These are phyloP conservation scores for Smutsia gigantea DNA, from an alignment of 2,797 vertebrate species.

Conservation along the genomic window DNA sequence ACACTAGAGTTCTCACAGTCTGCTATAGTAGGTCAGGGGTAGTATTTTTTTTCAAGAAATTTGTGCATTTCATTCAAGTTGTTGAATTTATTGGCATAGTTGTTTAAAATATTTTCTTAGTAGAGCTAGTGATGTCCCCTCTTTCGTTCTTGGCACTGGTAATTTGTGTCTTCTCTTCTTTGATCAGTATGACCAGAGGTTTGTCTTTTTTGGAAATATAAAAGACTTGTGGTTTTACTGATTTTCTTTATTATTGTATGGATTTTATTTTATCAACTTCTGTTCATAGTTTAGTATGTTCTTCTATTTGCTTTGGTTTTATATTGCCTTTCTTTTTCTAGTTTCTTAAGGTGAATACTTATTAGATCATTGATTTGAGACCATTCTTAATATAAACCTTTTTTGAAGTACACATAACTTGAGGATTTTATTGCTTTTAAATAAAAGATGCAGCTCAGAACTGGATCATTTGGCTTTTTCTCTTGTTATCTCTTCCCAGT, in stretches of 20 bases:
- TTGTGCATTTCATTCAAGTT: background rate
- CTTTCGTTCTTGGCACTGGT: background rate
- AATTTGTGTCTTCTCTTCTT: background rate
- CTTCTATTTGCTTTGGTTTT: background rate
- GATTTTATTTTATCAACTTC: background rate
- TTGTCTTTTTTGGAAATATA: background rate
- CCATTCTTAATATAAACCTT: background rate
- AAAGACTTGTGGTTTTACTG: background rate
- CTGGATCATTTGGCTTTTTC: background rate
- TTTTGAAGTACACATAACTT: background rate
- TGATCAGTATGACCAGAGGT: background rate
- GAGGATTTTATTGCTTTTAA: background rate
- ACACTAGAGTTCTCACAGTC: background rate
- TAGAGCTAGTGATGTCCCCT: background rate
- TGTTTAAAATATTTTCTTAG: background rate
- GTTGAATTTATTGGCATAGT: background rate
- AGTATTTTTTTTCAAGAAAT: background rate
- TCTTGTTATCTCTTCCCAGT: background rate
- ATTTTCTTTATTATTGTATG: background rate
- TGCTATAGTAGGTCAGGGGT: background rate
- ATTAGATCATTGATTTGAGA: background rate
- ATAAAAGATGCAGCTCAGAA: background rate
- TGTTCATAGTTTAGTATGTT: background rate
- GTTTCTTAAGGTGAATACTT: constrained; percentile 10
- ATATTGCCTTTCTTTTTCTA: background rate